Conservation (phyloP, 1,140 invertebrate species). For the Drosophila albomicans region DNA sequence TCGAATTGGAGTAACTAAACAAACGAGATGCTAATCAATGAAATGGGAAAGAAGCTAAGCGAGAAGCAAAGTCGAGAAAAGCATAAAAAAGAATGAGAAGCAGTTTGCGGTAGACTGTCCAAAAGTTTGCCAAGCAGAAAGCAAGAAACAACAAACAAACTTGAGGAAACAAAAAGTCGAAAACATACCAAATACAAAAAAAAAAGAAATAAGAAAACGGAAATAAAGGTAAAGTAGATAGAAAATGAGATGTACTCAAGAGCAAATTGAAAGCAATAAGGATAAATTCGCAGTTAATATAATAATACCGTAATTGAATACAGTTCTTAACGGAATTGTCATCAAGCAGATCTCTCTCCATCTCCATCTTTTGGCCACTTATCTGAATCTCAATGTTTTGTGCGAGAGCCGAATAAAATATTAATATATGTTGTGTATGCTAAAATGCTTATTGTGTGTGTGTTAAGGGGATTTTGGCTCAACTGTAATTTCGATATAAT, state of each 20-base stretch:
- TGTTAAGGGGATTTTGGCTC: neutral
- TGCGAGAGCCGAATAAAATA: too few species aligned
- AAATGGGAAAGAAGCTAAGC: neutral
- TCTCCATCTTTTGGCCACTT: neutral
- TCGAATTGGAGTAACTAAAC: too few species aligned
- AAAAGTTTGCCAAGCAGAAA: too few species aligned
- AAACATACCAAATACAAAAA: too few species aligned
- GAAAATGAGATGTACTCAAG: neutral
- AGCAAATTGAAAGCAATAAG: too few species aligned
- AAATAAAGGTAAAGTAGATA: neutral
- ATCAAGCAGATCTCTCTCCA: neutral
- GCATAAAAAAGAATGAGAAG: too few species aligned
- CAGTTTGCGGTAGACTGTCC: too few species aligned
- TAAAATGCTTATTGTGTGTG: neutral
- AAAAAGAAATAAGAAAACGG: neutral
- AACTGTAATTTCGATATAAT: conserved; percentile 11
- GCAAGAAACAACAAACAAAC: too few species aligned
- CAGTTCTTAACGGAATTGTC: neutral
- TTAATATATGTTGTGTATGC: too few species aligned
- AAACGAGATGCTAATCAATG: too few species aligned
- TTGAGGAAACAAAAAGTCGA: too few species aligned
- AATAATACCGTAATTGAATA: conserved; percentile 3
- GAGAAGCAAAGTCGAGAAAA: too few species aligned
- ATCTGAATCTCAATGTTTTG: neutral
- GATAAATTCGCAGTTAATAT: neutral